Evolutionary conservation across 2,797 vertebrate genomes (phyloP).

Genomic region (Xenops minutus): DNA sequence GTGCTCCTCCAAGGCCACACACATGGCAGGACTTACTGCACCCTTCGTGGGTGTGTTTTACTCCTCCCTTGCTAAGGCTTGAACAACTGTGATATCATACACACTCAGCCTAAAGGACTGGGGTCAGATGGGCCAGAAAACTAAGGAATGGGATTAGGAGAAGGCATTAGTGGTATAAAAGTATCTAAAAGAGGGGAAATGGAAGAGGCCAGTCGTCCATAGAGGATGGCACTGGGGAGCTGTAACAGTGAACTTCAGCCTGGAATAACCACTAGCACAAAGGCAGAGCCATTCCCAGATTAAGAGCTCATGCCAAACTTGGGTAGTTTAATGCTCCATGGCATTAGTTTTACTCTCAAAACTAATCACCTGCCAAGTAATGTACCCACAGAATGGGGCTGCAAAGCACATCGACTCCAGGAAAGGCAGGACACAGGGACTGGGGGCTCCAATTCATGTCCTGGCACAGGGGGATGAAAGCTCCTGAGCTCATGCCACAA

Average conservation of each 20-base stretch:
- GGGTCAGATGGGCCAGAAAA: background rate
- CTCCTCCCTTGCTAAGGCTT: background rate
- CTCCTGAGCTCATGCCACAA: background rate
- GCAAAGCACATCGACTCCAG: background rate
- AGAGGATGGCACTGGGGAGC: background rate
- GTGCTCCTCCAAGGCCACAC: background rate
- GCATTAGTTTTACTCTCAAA: background rate
- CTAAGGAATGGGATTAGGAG: background rate
- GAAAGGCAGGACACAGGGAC: background rate
- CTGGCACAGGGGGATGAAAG: background rate
- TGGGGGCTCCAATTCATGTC: fast-evolving
- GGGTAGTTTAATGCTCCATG: fast-evolving
- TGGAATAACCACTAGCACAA: background rate
- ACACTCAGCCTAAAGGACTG: background rate
- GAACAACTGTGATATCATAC: background rate
- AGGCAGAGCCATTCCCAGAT: background rate
- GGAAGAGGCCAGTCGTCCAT: background rate
- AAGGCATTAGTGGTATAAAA: background rate
- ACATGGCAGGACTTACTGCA: background rate
- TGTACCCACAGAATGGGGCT: fast-evolving
- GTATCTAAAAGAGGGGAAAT: background rate
- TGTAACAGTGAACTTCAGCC: background rate
- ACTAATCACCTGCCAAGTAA: background rate
- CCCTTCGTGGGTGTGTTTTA: background rate
- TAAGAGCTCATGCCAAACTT: fast-evolving